Evolutionary conservation across 2,113 vertebrate species (phyloP).

Genomic region (Lophura nycthemera): DNA sequence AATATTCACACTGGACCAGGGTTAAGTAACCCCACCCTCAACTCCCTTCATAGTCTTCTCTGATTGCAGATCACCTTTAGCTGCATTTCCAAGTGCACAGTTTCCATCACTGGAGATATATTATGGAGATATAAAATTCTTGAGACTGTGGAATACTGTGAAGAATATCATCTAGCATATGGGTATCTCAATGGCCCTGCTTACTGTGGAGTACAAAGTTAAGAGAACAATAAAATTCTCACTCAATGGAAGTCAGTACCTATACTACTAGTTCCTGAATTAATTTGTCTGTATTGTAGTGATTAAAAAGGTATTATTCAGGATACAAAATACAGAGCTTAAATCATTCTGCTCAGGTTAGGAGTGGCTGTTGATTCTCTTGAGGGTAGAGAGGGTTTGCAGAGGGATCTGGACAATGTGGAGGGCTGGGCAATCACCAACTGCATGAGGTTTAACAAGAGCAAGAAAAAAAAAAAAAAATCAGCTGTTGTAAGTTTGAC

Average conservation of each 20-base stretch:
- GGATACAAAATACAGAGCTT: not conserved
- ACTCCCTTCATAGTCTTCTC: not conserved
- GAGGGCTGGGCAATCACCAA: too few species aligned
- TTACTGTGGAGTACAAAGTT: not conserved
- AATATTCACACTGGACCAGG: not conserved
- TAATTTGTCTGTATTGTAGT: not conserved
- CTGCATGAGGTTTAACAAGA: too few species aligned
- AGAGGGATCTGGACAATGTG: too few species aligned
- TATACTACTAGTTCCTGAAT: not conserved
- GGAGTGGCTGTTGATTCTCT: too few species aligned
- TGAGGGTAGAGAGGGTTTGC: too few species aligned
- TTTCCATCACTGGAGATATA: not conserved
- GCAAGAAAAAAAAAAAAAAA: not conserved
- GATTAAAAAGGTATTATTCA: not conserved
- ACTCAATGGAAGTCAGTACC: not conserved
- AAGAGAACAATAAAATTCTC: not conserved
- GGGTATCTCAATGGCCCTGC: not conserved
- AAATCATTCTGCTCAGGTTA: not conserved
- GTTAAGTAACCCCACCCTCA: not conserved
- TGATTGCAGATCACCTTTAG: not conserved
- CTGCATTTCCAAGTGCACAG: not conserved
- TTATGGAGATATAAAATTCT: not conserved
- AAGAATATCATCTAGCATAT: not conserved
- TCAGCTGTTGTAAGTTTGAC: not conserved
- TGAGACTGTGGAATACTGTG: not conserved